phyloP scores from a whole-genome alignment of 2,113 vertebrate species.

The Eidolon helvum region DNA sequence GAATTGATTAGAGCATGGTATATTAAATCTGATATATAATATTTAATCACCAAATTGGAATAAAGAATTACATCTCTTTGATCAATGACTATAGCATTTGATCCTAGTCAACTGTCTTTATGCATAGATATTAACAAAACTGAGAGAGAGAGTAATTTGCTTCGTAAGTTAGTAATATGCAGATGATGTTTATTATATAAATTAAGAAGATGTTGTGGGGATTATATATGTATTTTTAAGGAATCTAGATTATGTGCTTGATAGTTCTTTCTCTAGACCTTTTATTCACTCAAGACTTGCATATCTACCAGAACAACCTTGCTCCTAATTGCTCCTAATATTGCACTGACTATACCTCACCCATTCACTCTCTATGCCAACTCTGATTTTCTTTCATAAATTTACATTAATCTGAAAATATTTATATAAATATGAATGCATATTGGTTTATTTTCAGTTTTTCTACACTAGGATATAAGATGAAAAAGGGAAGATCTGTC shows the following conservation, averaged over 20 bases:
- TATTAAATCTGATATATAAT: neutral
- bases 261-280: neutral
- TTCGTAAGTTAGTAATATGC: neutral
- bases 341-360: neutral
- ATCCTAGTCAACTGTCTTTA: neutral
- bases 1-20: neutral
- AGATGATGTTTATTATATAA: neutral
- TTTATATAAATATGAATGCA: neutral
- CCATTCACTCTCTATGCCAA: neutral
- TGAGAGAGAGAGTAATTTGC: neutral
- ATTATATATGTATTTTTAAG: neutral
- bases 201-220: neutral
- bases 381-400: neutral
- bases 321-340: too few species aligned
- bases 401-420: neutral
- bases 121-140: neutral
- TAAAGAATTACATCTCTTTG: neutral
- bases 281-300: neutral
- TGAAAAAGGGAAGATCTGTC: neutral
- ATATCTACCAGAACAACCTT: neutral
- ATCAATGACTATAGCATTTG: neutral
- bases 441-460: neutral
- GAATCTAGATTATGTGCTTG: neutral
- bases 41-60: neutral
- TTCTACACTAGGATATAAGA: neutral